A percentile compares a stretch with the other conserved stretches of the same genome.
Conservation (phyloP, 2,797 vertebrate species). For the Myotis daubentonii region DNA sequence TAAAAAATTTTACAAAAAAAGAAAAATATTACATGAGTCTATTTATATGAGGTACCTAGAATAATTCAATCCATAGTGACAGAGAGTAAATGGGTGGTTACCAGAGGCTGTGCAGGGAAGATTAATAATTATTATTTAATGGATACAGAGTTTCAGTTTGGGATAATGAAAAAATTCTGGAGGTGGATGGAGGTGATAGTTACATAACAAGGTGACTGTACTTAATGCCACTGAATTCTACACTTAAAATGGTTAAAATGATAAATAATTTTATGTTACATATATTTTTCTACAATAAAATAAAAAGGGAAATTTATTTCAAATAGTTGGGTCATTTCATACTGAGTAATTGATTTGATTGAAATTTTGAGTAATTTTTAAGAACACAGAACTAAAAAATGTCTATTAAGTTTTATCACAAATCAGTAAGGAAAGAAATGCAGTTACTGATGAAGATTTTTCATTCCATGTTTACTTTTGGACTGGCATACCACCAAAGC, state of each 20-base stretch:
- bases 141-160: background rate
- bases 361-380: background rate
- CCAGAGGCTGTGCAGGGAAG: background rate
- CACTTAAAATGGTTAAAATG: background rate
- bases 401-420: background rate
- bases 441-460: background rate
- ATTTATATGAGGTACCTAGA: too few relatives aligned
- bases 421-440: background rate
- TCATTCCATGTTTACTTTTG: background rate
- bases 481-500: background rate
- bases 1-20: background rate
- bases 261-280: background rate
- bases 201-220: fast-evolving
- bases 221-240: background rate
- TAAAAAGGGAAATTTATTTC: background rate
- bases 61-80: background rate
- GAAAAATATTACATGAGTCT: background rate
- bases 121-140: background rate
- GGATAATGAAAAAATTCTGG: background rate
- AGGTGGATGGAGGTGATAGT: background rate
- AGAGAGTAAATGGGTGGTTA: background rate
- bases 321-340: background rate
- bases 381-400: background rate
- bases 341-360: background rate
- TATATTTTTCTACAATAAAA: constrained; percentile 5